Base-by-base conservation (phyloP, 2,888 invertebrate species). In the Polydrusus tereticollis region DNA sequence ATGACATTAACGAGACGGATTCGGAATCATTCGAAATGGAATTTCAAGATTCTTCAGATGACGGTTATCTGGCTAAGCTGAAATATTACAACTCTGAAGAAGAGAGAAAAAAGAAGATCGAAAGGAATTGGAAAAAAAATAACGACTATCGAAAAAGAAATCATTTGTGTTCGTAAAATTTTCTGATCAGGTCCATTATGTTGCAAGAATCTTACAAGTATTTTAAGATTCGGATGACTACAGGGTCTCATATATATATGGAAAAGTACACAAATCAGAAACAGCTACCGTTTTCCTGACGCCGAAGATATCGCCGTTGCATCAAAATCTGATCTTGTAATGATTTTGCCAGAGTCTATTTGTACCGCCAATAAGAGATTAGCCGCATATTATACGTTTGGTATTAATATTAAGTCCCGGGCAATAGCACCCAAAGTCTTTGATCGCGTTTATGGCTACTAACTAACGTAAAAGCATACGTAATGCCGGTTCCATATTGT, bases 91-190 rank as follows among this genome's bases (percentile, higher is more conserved):
- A 23, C 6, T n/a, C 14, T 8, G 41, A 59, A 41, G 36, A 50
- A 2, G 26, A 63, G n/a, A n/a, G 7, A 50, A 43, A 43, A 14
- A 47, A 63, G 21, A 47, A 63, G 36, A 36, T 10, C 20, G 18
- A 14, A 20, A 12, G 21, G 14, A 12, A 43, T 38, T 62, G 50
- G n/a, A n/a, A 23, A 62, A 12, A 47, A 62, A 38, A 62, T 16
- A 18, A 62, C 62, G n/a, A 10, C n/a, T n/a, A 26, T 60, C 33
- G 12, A 41, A 45, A 60, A 60, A 60, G 60, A n/a, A 62, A 6
- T 21, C 45, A 18, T 62, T 47, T 63, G 50, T 47, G 12, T 63
- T 63, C n/a, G 63, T 63, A 6, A 63, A 63, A 63, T 63, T 63
- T 50, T 12, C 59, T 57, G 52, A 63, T 10, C 59, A 63, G 14